Base-by-base conservation (phyloP, 2,113 vertebrate genomes). In the Myotis davidii region DNA sequence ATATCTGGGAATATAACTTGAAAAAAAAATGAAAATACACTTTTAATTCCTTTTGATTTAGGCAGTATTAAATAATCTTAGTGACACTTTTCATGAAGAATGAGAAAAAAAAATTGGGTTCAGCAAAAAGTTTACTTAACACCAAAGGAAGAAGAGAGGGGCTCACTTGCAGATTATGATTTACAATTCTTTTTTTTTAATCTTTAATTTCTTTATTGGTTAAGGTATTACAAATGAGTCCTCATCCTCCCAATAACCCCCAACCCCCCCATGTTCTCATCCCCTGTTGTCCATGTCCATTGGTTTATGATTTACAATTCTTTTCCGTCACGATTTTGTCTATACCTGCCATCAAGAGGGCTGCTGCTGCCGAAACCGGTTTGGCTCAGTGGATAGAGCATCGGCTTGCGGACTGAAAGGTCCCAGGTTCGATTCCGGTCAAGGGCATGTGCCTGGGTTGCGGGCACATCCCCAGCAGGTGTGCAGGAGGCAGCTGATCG, bases 291-390 rank as follows among this genome's bases (percentile, higher is more conserved):
- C 4, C 39, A 39, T 39, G 39, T 39, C 39, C 4, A 39, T 39
- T 39, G 39, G 39, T 39, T 90, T 91, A 52, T 32, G 0, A 2
- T 67, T 42, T 1, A 0, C 23, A 73, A 37, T 37, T 92, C 88
- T 81, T 32, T 27, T 39, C 56, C 0, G 45, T 87, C 93, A 90
- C 7, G 21, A 9, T 95, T 97, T 97, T 96, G 95, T 97, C 97
- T 96, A 95, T 78, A 84, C 79, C 82, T 92, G n/a, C 93, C 95
- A 65, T 88, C 17, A 45, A 98, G 92, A 94, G 84, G 95, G 82
- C 72, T 96, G 87, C 98, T 98, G 98, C 97, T 98, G n/a, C n/a
- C n/a, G n/a, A n/a, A n/a, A n/a, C n/a, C n/a, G n/a, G n/a, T n/a
- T n/a, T n/a, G n/a, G n/a, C n/a, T n/a, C n/a, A n/a, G n/a, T n/a